These are phyloP conservation scores for Xyliphius kryptos DNA, from an alignment of 2,113 vertebrate species.

Conservation along the genomic window DNA sequence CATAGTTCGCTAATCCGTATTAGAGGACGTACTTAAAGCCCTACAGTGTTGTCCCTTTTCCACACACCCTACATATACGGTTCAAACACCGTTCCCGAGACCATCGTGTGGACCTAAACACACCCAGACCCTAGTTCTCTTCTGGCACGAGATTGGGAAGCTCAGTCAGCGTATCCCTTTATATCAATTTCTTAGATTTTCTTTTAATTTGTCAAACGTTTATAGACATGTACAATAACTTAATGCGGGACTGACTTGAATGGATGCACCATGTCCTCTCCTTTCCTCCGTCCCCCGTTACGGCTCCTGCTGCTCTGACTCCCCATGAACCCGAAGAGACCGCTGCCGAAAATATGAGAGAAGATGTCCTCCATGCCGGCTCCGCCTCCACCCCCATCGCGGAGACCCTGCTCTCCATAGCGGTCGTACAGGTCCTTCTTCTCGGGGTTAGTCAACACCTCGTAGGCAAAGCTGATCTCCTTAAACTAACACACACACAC, in stretches of 20 bases:
- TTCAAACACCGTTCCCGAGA: too few species aligned
- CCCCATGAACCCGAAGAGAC: slow-evolving; percentile 96
- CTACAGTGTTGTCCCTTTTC: too few species aligned
- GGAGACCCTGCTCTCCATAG: slow-evolving; percentile 93
- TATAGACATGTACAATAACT: too few species aligned
- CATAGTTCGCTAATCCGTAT: not conserved
- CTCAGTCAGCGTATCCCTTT: too few species aligned
- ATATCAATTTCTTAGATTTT: too few species aligned
- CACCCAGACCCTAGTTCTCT: too few species aligned
- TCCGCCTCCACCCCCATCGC: slow-evolving; percentile 89
- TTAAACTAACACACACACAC: slow-evolving; percentile 76
- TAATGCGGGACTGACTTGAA: too few species aligned
- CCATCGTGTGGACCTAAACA: too few species aligned
- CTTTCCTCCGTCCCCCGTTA: slow-evolving; percentile 90
- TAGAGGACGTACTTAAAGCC: too few species aligned
- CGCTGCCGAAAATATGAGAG: slow-evolving; percentile 97
- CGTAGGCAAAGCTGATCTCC: slow-evolving; percentile 98
- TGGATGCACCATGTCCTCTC: slow-evolving; percentile 97
- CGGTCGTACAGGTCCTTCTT: slow-evolving; percentile 94
- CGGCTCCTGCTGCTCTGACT: slow-evolving; percentile 84
- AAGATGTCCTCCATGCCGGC: slow-evolving; percentile 98
- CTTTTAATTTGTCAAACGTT: too few species aligned
- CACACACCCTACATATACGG: too few species aligned
- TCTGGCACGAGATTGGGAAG: too few species aligned
- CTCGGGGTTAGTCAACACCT: slow-evolving; percentile 93